Percentiles rank a stretch among this genome's conserved stretches.
Conservation (phyloP, 2,113 vertebrate species). For the Xyliphius kryptos region DNA sequence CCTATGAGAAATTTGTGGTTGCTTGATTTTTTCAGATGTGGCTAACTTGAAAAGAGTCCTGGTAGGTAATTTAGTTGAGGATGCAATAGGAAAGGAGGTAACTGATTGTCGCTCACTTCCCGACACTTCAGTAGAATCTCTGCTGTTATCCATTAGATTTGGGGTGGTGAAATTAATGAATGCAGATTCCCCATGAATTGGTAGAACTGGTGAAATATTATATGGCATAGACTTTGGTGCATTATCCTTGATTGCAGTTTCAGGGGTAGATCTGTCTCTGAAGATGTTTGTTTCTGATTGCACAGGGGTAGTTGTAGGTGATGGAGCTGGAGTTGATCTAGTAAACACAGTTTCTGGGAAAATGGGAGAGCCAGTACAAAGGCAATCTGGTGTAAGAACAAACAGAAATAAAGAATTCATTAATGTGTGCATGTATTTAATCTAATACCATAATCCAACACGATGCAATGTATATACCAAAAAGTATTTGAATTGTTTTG, state of each 20-base stretch:
- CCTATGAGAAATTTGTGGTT: conserved; percentile 1
- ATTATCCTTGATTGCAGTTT: background rate
- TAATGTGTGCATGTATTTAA: background rate
- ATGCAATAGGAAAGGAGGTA: background rate
- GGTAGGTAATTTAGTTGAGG: conserved; percentile 5
- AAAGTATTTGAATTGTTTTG: too few relatives aligned
- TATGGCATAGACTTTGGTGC: background rate
- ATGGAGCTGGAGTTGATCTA: conserved; percentile 7
- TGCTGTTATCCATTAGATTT: conserved; percentile 7
- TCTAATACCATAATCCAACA: too few relatives aligned
- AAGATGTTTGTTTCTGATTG: background rate
- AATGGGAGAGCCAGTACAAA: conserved; percentile 33
- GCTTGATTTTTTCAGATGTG: background rate
- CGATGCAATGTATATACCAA: too few relatives aligned
- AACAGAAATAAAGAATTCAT: conserved; percentile 5
- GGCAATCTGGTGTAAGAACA: conserved; percentile 30
- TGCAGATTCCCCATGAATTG: conserved; percentile 7
- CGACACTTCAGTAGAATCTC: background rate
- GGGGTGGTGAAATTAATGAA: background rate
- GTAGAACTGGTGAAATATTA: background rate
- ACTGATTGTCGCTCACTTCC: background rate
- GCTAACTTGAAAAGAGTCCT: conserved; percentile 9
- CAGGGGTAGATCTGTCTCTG: background rate
- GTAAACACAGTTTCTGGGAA: conserved; percentile 4
- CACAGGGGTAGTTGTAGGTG: conserved; percentile 1